These are phyloP conservation scores for Paramormyrops hopkinsi DNA, from an alignment of 2,797 vertebrate species.

Conservation along the genomic window DNA sequence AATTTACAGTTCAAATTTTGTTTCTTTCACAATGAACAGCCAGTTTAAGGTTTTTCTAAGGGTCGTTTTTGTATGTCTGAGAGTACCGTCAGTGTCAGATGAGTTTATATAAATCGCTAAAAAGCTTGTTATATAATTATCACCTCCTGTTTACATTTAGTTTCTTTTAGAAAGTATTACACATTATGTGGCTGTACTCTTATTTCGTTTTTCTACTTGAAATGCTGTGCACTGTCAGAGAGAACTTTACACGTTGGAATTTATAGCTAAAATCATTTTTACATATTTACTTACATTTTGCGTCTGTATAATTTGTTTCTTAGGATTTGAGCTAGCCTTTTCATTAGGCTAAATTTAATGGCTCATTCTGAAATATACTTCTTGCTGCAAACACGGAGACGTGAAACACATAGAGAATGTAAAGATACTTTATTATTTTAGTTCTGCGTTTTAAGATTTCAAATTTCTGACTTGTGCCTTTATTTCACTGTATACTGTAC, in stretches of 20 bases:
- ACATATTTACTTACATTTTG: not conserved
- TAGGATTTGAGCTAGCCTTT: not conserved
- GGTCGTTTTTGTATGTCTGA: not conserved
- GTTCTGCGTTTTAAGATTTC: not conserved
- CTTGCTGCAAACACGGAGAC: not conserved
- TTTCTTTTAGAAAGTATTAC: not conserved
- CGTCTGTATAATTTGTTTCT: not conserved
- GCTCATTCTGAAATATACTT: not conserved
- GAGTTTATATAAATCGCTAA: not conserved
- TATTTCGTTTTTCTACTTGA: conserved; percentile 2
- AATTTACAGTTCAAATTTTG: not conserved
- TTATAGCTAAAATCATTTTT: not conserved
- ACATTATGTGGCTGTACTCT: not conserved
- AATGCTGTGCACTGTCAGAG: not conserved
- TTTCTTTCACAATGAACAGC: not conserved
- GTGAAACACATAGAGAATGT: not conserved
- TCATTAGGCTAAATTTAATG: not conserved
- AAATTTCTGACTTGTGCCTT: not conserved
- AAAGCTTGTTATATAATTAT: not conserved
- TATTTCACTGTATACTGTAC: not conserved
- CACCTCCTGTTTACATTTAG: not conserved
- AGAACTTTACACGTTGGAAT: not conserved
- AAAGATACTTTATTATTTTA: not conserved
- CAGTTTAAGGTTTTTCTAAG: not conserved
- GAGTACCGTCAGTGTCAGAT: not conserved